phyloP scores from a whole-genome alignment of 2,888 invertebrate genomes.

The Atrina japonica region DNA sequence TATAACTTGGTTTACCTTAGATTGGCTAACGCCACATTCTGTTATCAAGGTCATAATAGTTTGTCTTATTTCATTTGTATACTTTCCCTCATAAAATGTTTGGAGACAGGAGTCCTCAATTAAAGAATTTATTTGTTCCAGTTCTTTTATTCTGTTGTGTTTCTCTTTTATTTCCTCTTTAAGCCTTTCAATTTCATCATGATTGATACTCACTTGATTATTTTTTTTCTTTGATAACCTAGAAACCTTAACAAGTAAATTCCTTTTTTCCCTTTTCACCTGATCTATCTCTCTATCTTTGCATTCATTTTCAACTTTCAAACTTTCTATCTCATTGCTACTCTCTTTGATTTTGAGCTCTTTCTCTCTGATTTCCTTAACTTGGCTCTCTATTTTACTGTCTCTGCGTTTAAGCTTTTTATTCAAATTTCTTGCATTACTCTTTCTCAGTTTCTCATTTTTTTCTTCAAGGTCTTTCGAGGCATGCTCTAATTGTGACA shows the following conservation, averaged over 20 bases:
- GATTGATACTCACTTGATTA: neutral
- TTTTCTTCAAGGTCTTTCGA: neutral
- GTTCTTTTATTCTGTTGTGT: conserved; percentile 20
- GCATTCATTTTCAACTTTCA: neutral
- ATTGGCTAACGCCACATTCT: conserved; percentile 33
- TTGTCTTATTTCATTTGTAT: conserved; percentile 30
- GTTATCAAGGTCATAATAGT: conserved; percentile 35
- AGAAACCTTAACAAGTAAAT: conserved; percentile 23
- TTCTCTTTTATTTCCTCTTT: conserved; percentile 14
- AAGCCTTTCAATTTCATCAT: conserved; percentile 5
- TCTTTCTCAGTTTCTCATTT: neutral
- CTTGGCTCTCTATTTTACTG: neutral
- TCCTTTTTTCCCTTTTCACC: conserved; percentile 19
- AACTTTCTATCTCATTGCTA: neutral
- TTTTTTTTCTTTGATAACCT: conserved; percentile 12
- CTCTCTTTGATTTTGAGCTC: neutral
- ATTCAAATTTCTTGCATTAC: neutral
- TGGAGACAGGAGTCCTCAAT: conserved; percentile 16
- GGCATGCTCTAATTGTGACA: conserved; percentile 6
- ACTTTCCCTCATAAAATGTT: conserved; percentile 34
- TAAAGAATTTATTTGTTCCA: conserved; percentile 25
- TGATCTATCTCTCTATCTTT: neutral
- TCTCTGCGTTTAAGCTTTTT: conserved; percentile 18
- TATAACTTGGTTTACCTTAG: conserved; percentile 34
- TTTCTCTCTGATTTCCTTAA: neutral